These are phyloP conservation scores for Sebastes paucispinis DNA, from an alignment of 2,797 vertebrate species.

Conservation along the genomic window DNA sequence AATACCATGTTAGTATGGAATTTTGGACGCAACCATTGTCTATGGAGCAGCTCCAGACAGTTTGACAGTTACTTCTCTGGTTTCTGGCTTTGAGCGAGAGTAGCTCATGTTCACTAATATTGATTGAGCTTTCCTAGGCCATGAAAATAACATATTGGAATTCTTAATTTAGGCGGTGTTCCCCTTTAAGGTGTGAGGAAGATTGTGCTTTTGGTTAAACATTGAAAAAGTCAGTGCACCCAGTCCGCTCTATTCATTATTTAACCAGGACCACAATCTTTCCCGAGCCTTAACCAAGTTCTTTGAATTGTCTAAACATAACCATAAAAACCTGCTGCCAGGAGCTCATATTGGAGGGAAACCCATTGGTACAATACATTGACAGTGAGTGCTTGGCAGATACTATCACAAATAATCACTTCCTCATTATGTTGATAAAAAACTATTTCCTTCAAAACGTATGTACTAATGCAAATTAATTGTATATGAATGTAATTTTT, in stretches of 20 bases:
- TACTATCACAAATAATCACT: not conserved
- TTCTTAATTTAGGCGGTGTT: not conserved
- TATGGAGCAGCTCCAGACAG: no score
- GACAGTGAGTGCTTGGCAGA: not conserved
- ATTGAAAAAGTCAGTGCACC: not conserved
- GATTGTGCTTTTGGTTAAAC: not conserved
- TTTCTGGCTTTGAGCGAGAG: not conserved
- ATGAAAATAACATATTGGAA: not conserved
- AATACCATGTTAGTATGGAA: no score
- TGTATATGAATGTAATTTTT: not conserved
- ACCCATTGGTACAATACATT: not conserved
- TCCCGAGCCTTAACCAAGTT: not conserved
- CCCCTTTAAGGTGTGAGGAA: not conserved
- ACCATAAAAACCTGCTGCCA: not conserved
- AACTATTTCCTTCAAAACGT: not conserved
- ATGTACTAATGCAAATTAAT: not conserved
- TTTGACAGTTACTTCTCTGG: not conserved
- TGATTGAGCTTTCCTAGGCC: not conserved
- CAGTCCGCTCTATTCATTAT: not conserved
- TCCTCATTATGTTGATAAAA: not conserved
- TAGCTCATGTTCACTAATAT: not conserved
- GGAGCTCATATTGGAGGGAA: not conserved
- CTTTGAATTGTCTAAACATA: not conserved
- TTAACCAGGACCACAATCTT: not conserved
- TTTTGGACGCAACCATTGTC: no score